Conservation (phyloP, 2,113 vertebrate genomes). For the Rhombomys opimus region DNA sequence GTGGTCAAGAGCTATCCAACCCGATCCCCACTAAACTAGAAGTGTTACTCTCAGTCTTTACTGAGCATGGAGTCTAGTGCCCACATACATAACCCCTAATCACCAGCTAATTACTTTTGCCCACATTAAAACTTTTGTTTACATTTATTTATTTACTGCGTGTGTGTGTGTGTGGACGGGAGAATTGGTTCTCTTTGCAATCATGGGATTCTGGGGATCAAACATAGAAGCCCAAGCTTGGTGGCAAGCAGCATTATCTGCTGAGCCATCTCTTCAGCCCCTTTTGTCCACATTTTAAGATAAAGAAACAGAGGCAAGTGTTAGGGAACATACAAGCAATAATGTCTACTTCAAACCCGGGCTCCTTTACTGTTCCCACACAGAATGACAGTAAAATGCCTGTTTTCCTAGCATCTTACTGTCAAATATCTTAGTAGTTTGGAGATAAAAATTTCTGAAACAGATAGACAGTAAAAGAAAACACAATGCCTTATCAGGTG, state of each 20-base stretch:
- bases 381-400: background rate
- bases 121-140: no score
- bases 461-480: constrained; percentile 9
- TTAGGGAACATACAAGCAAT: background rate
- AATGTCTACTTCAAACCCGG: background rate
- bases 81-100: background rate
- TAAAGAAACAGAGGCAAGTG: constrained; percentile 5
- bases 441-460: background rate
- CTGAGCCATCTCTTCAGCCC: background rate
- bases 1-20: background rate
- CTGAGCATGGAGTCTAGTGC: background rate
- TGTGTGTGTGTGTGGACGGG: background rate
- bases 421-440: background rate
- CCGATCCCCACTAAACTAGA: background rate
- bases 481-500: background rate
- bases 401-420: background rate
- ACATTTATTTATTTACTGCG: background rate
- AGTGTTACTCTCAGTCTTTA: background rate
- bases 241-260: background rate
- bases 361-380: background rate
- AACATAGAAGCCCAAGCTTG: background rate
- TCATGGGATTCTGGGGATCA: background rate
- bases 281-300: constrained; percentile 24
- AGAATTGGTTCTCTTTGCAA: background rate
- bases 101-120: background rate